Conservation (phyloP, 2,888 invertebrate genomes). For the Archips crataeganus region DNA sequence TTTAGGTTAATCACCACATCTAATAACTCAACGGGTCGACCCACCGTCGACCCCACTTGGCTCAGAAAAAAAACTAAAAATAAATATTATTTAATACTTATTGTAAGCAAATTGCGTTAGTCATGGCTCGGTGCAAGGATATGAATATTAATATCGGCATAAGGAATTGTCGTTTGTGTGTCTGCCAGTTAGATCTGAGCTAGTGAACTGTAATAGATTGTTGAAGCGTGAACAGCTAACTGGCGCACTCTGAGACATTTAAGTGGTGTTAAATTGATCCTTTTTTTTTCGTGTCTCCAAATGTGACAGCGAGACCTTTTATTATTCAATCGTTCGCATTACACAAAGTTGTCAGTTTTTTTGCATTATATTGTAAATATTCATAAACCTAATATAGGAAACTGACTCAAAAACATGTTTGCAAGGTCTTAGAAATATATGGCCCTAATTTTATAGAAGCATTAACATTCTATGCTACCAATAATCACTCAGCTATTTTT, state of each 20-base stretch:
- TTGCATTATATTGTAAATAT: no score
- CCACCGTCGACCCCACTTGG: conserved; percentile 28
- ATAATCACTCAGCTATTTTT: no score
- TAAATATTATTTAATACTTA: conserved; percentile 47
- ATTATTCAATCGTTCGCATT: neutral
- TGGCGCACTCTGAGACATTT: neutral
- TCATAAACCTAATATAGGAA: no score
- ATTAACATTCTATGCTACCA: no score
- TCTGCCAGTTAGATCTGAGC: conserved; percentile 2
- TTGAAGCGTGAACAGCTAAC: neutral
- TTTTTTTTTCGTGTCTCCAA: neutral
- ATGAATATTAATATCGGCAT: conserved; percentile 45
- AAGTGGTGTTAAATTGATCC: neutral
- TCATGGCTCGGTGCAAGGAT: conserved; percentile 31
- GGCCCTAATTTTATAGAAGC: no score
- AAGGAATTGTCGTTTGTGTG: neutral
- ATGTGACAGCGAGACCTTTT: neutral
- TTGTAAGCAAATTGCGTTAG: conserved; percentile 50
- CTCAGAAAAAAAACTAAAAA: conserved; percentile 44
- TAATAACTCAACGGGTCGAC: conserved; percentile 43
- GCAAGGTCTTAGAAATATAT: no score
- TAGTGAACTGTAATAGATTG: conserved; percentile 9
- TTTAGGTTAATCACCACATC: conserved; percentile 43
- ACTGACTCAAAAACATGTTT: no score
- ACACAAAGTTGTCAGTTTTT: neutral